These are phyloP conservation scores for Sterna hirundo DNA, from an alignment of 2,113 vertebrate species.

Conservation along the genomic window DNA sequence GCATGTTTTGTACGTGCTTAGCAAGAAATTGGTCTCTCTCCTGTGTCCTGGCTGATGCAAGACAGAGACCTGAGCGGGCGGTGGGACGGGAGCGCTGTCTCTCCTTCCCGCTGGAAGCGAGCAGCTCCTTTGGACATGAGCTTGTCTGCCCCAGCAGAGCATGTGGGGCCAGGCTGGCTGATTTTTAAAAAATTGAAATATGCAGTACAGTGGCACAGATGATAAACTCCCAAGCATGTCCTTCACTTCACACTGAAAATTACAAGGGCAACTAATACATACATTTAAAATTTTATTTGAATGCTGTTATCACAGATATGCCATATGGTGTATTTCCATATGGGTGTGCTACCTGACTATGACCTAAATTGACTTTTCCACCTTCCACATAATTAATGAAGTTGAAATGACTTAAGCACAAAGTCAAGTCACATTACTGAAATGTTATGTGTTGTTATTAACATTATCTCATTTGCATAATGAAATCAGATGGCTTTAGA, in stretches of 20 bases:
- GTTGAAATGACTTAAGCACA: not conserved
- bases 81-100: not conserved
- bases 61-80: not conserved
- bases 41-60: not conserved
- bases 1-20: not conserved
- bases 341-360: not conserved
- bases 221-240: not conserved
- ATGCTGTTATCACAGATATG: not conserved
- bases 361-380: not conserved
- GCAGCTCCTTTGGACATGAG: not conserved
- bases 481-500: conserved; percentile 44
- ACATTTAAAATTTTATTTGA: not conserved
- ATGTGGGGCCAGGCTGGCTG: not conserved
- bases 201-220: not conserved
- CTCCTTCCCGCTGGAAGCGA: not conserved
- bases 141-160: not conserved
- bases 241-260: not conserved
- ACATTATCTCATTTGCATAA: conserved; percentile 44
- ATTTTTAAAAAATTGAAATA: not conserved
- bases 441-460: conserved; percentile 5
- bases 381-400: not conserved
- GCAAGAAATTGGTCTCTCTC: not conserved
- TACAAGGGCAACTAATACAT: not conserved
- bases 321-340: not conserved
- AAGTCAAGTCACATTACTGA: conserved; percentile 29